Percentiles rank a stretch among this genome's conserved stretches.
phyloP scores from a whole-genome alignment of 2,888 invertebrate species.

The Phortica okadai region DNA sequence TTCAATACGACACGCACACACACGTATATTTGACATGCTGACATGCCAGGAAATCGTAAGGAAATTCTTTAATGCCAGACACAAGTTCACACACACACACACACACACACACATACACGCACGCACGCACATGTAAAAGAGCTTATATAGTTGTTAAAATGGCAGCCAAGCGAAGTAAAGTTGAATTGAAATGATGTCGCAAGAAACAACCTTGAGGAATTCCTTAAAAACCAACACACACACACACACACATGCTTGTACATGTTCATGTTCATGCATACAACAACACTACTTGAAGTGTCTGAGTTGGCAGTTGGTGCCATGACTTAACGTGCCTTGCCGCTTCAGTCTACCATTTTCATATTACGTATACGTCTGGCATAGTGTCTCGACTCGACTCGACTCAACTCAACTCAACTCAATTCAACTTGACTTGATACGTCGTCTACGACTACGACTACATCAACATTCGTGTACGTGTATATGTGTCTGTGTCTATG shows the following conservation, averaged over 20 bases:
- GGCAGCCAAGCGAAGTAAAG: constrained; percentile 56
- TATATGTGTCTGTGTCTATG: constrained; percentile 42
- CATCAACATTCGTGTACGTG: neutral
- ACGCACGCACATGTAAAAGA: neutral
- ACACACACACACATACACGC: constrained; percentile 38
- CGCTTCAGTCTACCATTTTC: constrained; percentile 9
- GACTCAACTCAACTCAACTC: constrained; percentile 33
- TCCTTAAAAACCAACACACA: constrained; percentile 51
- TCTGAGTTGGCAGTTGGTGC: constrained; percentile 28
- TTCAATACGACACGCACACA: constrained; percentile 41
- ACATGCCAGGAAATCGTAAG: constrained; percentile 11
- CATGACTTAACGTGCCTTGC: neutral
- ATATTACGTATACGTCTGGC: constrained; percentile 55
- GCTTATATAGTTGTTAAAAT: constrained; percentile 42
- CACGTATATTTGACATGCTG: neutral
- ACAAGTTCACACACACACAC: constrained; percentile 33
- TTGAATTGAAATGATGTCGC: constrained; percentile 67
- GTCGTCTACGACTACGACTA: constrained; percentile 15
- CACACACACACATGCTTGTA: constrained; percentile 36
- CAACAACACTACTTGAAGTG: constrained; percentile 45
- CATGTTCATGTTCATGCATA: constrained; percentile 24
- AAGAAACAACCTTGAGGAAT: constrained; percentile 73
- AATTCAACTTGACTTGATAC: constrained; percentile 51
- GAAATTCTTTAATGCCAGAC: constrained; percentile 58
- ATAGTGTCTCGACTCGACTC: constrained; percentile 63